phyloP scores from a whole-genome alignment of 2,113 vertebrate genomes.

The Psilopogon haemacephalus region DNA sequence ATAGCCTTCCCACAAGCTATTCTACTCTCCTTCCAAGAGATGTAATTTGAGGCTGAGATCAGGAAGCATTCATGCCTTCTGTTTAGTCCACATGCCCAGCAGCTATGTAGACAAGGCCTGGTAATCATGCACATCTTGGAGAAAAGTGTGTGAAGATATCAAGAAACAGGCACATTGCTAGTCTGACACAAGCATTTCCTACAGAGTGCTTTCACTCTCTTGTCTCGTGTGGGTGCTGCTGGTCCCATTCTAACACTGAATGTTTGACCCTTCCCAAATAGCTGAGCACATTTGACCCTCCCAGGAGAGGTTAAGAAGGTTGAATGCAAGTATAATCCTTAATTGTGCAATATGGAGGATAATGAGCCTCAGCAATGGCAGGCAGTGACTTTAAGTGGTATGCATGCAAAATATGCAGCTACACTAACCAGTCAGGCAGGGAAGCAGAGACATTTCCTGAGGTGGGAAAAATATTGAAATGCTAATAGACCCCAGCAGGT shows the following conservation, averaged over 20 bases:
- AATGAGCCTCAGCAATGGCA: neutral
- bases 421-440: slow-evolving; percentile 18
- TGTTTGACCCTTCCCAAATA: slow-evolving; percentile 26
- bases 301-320: neutral
- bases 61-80: neutral
- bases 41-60: neutral
- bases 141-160: neutral
- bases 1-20: slow-evolving; percentile 1
- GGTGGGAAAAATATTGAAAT: slow-evolving; percentile 59
- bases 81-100: neutral
- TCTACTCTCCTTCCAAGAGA: neutral
- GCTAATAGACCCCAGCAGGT: slow-evolving; percentile 56
- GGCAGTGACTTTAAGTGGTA: neutral
- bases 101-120: neutral
- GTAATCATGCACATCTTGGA: neutral
- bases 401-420: slow-evolving; percentile 26
- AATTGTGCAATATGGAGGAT: neutral
- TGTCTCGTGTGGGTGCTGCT: neutral
- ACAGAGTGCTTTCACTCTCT: neutral
- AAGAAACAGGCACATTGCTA: neutral
- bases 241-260: neutral
- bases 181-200: neutral
- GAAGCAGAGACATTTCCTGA: slow-evolving; percentile 59
- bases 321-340: neutral
- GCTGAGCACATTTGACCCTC: neutral